These are phyloP conservation scores for Philopotamus ludificatus DNA, from an alignment of 1,140 invertebrate genomes.

Conservation along the genomic window DNA sequence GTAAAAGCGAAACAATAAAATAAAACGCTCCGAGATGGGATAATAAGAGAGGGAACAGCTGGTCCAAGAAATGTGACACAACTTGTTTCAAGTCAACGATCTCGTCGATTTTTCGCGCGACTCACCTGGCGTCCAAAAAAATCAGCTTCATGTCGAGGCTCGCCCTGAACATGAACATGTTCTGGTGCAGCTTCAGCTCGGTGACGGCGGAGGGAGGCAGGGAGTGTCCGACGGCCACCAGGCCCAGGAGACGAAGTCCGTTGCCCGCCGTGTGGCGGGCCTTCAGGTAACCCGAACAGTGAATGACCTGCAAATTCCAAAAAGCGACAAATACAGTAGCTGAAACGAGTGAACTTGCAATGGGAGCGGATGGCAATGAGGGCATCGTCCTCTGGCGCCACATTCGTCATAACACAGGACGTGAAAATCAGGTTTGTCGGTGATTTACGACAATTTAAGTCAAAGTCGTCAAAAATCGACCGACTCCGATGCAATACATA, in stretches of 20 bases:
- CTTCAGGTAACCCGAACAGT: constrained; percentile 95
- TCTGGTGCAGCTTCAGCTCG: constrained; percentile 93
- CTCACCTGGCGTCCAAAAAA: constrained; percentile 90
- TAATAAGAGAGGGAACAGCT: neutral
- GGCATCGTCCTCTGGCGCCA: no score
- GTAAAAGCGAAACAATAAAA: neutral
- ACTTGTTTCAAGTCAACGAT: neutral
- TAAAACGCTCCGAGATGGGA: no score
- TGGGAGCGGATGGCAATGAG: no score
- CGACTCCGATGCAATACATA: no score
- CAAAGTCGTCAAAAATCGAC: no score
- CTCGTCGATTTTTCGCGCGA: no score
- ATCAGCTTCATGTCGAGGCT: constrained; percentile 92
- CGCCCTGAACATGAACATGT: constrained; percentile 97
- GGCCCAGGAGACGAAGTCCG: constrained; percentile 80
- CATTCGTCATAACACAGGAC: no score
- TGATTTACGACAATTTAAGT: no score
- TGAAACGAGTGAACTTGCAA: no score
- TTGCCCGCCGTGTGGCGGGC: constrained; percentile 65
- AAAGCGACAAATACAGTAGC: no score
- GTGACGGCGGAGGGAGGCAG: constrained; percentile 92
- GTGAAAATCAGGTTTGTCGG: no score
- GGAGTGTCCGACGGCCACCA: constrained; percentile 94
- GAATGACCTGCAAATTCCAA: constrained; percentile 91
- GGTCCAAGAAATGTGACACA: constrained; percentile 4